These are phyloP conservation scores for Dasysyrphus albostriatus DNA, from an alignment of 2,888 invertebrate species.

Conservation along the genomic window DNA sequence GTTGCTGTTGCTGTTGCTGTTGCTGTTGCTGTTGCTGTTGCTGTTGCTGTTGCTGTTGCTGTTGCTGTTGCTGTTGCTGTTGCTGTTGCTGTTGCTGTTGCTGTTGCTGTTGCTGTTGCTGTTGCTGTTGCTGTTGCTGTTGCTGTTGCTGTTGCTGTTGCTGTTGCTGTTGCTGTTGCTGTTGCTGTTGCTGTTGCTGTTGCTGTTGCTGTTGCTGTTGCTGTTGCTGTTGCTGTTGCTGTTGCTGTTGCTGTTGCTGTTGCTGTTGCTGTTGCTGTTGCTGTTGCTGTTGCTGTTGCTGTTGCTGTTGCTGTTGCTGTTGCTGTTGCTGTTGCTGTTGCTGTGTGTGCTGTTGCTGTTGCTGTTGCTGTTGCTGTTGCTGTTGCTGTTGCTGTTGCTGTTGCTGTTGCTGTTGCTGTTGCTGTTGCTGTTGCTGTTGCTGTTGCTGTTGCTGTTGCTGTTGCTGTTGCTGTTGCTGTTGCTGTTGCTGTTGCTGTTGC, in stretches of 20 bases:
- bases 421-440: conserved; percentile 78
- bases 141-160: too few relatives aligned
- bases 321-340: conserved; percentile 78
- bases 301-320: conserved; percentile 76
- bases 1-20: too few relatives aligned
- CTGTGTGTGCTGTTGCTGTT: too few relatives aligned
- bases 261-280: conserved; percentile 76
- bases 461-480: conserved; percentile 77
- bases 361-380: conserved; percentile 79
- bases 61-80: too few relatives aligned
- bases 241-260: conserved; percentile 41
- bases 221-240: conserved; percentile 76
- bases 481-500: conserved; percentile 76
- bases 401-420: conserved; percentile 79
- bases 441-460: conserved; percentile 77
- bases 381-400: conserved; percentile 80
- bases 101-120: too few relatives aligned
- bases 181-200: too few relatives aligned
- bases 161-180: too few relatives aligned
- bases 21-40: too few relatives aligned
- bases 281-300: conserved; percentile 76
- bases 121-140: too few relatives aligned
- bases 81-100: too few relatives aligned
- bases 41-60: too few relatives aligned
- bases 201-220: conserved; percentile 81